These are phyloP conservation scores for Oscheius sp. DNA, from an alignment of 2,888 invertebrate species.

Conservation along the genomic window DNA sequence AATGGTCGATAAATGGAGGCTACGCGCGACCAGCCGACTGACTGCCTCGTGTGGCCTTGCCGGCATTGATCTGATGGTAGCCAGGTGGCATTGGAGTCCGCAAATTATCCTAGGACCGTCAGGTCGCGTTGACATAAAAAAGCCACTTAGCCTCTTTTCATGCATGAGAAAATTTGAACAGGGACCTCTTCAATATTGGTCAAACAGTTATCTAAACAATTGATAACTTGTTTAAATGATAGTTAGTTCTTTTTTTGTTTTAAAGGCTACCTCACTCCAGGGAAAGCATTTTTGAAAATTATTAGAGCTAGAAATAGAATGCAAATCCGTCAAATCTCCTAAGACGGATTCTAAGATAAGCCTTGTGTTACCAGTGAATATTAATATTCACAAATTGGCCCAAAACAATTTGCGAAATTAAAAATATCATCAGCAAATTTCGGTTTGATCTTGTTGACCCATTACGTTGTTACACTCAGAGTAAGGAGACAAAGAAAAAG, in stretches of 20 bases:
- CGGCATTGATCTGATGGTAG: constrained; percentile 30
- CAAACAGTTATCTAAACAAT: neutral
- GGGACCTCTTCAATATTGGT: neutral
- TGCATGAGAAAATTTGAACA: neutral
- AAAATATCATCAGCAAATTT: too few relatives aligned
- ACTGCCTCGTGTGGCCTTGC: constrained; percentile 26
- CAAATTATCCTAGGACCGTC: constrained; percentile 28
- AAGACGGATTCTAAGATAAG: neutral
- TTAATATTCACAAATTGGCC: too few relatives aligned
- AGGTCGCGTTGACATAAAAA: constrained; percentile 20
- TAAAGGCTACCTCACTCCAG: neutral
- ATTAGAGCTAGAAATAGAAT: neutral
- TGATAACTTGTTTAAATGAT: neutral
- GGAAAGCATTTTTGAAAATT: neutral
- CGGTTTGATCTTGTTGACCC: too few relatives aligned
- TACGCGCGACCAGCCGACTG: constrained; percentile 26
- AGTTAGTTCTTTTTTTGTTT: neutral
- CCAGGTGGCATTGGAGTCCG: constrained; percentile 28
- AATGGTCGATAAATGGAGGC: constrained; percentile 10
- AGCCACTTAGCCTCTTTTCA: neutral
- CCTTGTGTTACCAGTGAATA: too few relatives aligned
- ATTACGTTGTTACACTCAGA: too few relatives aligned
- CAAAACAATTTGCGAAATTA: too few relatives aligned
- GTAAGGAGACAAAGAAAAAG: too few relatives aligned
- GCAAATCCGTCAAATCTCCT: neutral